Percentiles rank a stretch among this genome's conserved stretches.
Evolutionary conservation across 2,888 invertebrate genomes (phyloP).

Genomic region (Boloria selene): DNA sequence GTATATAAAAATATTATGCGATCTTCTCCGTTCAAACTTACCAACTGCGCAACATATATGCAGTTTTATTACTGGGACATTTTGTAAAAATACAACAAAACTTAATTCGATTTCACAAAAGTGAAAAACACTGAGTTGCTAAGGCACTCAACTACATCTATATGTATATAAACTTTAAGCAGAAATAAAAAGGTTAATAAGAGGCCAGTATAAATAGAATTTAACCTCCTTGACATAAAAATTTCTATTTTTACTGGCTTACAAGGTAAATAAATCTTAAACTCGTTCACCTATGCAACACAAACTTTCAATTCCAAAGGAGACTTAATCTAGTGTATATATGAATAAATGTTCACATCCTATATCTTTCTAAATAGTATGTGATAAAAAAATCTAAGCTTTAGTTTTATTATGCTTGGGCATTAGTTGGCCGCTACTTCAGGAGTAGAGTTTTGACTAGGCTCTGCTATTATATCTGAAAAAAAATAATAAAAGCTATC

Average conservation of each 20-base stretch:
- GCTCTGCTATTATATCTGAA: slow-evolving; percentile 58
- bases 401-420: slow-evolving; percentile 29
- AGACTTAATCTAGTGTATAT: slow-evolving; percentile 75
- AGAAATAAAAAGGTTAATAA: slow-evolving; percentile 52
- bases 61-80: slow-evolving; percentile 20
- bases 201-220: too few relatives aligned
- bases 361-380: slow-evolving; percentile 66
- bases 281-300: slow-evolving; percentile 71
- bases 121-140: slow-evolving; percentile 76
- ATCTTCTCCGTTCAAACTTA: slow-evolving; percentile 42
- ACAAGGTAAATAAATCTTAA: slow-evolving; percentile 50
- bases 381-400: slow-evolving; percentile 67
- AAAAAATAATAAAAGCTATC: slow-evolving; percentile 23
- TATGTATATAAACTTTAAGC: slow-evolving; percentile 68
- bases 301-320: slow-evolving; percentile 76
- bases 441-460: slow-evolving; percentile 57
- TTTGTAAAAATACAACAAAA: slow-evolving; percentile 35
- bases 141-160: slow-evolving; percentile 79
- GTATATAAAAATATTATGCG: slow-evolving; percentile 48
- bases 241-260: too few relatives aligned
- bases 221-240: too few relatives aligned
- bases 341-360: slow-evolving; percentile 77
- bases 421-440: slow-evolving; percentile 66
- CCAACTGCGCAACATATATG: slow-evolving; percentile 36
- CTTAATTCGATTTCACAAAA: slow-evolving; percentile 42